A percentile compares a stretch with the other conserved stretches of the same genome.
These are phyloP conservation scores for Macaria liturata DNA, from an alignment of 2,888 invertebrate genomes.

Conservation along the genomic window DNA sequence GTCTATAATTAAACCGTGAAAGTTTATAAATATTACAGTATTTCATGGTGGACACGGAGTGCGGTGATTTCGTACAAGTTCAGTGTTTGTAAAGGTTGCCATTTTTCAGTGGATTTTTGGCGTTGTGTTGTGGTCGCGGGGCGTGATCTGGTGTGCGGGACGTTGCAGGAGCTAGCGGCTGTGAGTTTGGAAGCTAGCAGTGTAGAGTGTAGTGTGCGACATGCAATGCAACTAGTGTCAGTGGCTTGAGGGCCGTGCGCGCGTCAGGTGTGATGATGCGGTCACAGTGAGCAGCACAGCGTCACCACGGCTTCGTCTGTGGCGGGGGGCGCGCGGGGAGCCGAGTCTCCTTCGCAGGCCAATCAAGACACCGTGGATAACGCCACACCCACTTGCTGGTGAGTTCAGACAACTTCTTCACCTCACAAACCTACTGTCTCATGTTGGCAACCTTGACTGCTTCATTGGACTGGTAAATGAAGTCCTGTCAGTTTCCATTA, in stretches of 20 bases:
- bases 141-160: conserved; percentile 61
- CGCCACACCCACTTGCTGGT: conserved; percentile 81
- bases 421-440: background rate
- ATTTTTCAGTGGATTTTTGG: conserved; percentile 77
- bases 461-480: too few species aligned
- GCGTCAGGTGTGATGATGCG: conserved; percentile 79
- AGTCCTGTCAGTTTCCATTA: too few species aligned
- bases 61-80: conserved; percentile 51
- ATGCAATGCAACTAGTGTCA: conserved; percentile 79
- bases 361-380: conserved; percentile 81
- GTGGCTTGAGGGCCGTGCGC: conserved; percentile 82
- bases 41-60: conserved; percentile 72
- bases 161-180: conserved; percentile 42
- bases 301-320: conserved; percentile 81
- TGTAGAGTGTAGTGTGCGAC: conserved; percentile 48
- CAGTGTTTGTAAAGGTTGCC: conserved; percentile 77
- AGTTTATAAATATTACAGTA: conserved; percentile 82
- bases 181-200: conserved; percentile 21
- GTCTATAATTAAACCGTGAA: conserved; percentile 81
- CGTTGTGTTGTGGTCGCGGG: conserved; percentile 68
- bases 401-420: conserved; percentile 41
- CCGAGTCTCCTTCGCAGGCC: conserved; percentile 82
- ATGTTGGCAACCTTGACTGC: too few species aligned
- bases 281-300: conserved; percentile 80
- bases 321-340: conserved; percentile 81